Conservation (phyloP, 2,888 invertebrate genomes). For the Galeopsomyia nigrocyanea region DNA sequence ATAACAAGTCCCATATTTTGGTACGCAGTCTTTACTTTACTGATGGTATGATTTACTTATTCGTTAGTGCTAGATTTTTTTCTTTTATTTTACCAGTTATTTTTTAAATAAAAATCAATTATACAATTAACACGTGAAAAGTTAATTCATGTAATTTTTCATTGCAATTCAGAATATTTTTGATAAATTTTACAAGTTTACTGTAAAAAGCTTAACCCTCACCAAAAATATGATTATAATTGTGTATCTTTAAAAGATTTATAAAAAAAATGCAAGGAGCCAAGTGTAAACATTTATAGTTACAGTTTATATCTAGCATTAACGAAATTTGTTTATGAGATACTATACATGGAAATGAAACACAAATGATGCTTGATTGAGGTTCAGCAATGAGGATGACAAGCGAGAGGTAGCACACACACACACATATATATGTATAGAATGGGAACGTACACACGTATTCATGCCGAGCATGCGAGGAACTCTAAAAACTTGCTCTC, state of each 20-base stretch:
- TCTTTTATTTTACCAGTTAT: no score
- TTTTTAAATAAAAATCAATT: not conserved
- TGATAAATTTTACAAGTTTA: no score
- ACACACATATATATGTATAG: not conserved
- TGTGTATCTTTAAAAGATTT: no score
- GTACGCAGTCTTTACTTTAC: conserved; percentile 26
- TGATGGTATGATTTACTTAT: not conserved
- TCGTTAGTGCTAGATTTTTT: not conserved
- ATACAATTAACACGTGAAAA: no score
- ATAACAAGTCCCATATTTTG: conserved; percentile 39
- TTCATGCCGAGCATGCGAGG: no score
- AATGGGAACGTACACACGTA: no score
- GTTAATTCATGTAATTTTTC: no score
- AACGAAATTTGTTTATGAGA: not conserved
- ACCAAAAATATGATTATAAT: no score
- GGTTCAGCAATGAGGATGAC: not conserved
- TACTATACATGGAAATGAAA: not conserved
- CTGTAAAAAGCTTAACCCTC: no score
- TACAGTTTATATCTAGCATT: conserved; percentile 2
- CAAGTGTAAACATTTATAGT: not conserved
- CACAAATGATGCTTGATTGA: not conserved
- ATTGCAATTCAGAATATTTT: no score
- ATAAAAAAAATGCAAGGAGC: no score
- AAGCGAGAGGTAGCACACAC: conserved; percentile 1
- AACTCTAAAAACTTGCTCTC: no score